Conservation (phyloP, 92 coral and sea anemone genomes). For the Anthopleura xanthogrammica region DNA sequence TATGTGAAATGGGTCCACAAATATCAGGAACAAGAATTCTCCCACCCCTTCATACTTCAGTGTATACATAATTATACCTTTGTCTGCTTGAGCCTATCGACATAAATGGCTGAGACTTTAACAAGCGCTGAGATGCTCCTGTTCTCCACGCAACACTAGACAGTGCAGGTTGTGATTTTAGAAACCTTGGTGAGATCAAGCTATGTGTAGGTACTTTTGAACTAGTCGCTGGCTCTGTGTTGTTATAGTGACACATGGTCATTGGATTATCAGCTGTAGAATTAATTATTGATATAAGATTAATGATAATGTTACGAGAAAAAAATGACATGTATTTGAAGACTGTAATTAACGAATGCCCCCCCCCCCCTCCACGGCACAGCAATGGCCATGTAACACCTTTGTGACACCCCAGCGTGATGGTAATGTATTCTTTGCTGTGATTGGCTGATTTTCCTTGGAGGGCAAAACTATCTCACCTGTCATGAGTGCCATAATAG, state of each 20-base stretch:
- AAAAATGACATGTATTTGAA: neutral
- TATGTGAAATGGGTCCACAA: neutral
- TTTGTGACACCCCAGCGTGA: too few relatives aligned
- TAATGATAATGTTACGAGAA: neutral
- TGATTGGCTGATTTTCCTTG: too few relatives aligned
- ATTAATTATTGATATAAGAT: neutral
- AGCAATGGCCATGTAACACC: too few relatives aligned
- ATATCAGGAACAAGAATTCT: neutral
- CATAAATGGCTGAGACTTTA: slow-evolving; percentile 36
- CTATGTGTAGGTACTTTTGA: slow-evolving; percentile 43
- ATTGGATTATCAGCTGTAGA: slow-evolving; percentile 79
- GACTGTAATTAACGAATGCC: too few relatives aligned
- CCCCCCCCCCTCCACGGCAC: too few relatives aligned
- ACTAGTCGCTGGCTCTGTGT: slow-evolving; percentile 25
- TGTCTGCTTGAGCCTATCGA: slow-evolving; percentile 17
- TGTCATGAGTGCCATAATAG: slow-evolving; percentile 65
- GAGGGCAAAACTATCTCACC: slow-evolving; percentile 21
- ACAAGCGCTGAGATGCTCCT: slow-evolving; percentile 14
- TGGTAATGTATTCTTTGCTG: too few relatives aligned
- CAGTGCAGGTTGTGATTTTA: slow-evolving; percentile 71
- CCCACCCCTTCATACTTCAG: too few relatives aligned
- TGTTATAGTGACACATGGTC: slow-evolving; percentile 67
- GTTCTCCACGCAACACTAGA: slow-evolving; percentile 23
- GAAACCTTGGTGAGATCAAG: slow-evolving; percentile 63
- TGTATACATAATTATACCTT: slow-evolving; percentile 10